Conservation (phyloP, 2,113 vertebrate species). For the Merops nubicus region DNA sequence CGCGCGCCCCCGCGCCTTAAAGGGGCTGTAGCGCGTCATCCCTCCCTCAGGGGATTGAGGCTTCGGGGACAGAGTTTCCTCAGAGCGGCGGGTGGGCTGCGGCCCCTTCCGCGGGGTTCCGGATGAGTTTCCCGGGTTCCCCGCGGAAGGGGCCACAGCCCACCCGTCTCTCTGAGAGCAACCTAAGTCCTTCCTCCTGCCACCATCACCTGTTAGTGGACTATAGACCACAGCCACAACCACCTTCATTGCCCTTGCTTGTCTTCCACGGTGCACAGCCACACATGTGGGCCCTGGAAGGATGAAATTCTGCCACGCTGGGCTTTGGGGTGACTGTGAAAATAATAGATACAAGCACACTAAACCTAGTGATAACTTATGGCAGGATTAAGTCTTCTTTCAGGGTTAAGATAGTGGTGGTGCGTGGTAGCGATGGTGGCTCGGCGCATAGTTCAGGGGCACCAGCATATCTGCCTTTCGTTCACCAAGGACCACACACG, state of each 20-base stretch:
- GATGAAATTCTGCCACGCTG: not conserved
- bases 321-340: rapidly evolving
- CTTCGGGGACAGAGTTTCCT: rapidly evolving
- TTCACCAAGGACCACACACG: rapidly evolving
- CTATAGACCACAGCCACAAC: rapidly evolving
- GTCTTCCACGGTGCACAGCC: rapidly evolving
- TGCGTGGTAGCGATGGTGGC: rapidly evolving
- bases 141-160: not conserved
- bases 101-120: not conserved
- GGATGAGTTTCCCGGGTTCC: no score
- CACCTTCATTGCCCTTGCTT: rapidly evolving
- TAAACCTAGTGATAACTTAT: not conserved
- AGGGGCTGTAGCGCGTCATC: not conserved
- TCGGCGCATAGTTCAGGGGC: not conserved
- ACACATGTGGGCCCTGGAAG: rapidly evolving
- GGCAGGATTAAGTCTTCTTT: not conserved
- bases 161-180: rapidly evolving
- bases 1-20: not conserved
- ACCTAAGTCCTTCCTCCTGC: rapidly evolving
- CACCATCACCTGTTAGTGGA: rapidly evolving
- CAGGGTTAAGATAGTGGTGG: not conserved
- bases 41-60: rapidly evolving
- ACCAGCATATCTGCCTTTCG: rapidly evolving
- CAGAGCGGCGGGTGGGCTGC: not conserved
- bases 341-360: rapidly evolving